phyloP scores from a whole-genome alignment of 2,888 invertebrate species.

The Polymixis flavicincta region DNA sequence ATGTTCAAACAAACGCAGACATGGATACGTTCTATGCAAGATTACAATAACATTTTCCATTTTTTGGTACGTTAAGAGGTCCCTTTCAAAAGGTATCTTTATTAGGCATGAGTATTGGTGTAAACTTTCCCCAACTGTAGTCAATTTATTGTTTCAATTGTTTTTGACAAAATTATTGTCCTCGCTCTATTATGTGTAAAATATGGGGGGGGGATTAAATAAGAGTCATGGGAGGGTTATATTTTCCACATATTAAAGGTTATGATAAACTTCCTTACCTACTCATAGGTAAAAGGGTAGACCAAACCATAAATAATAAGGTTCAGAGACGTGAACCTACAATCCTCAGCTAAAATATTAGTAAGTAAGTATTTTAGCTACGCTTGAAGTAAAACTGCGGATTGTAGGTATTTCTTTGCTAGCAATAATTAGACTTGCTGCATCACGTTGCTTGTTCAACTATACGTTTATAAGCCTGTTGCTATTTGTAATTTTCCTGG shows the following conservation, averaged over 20 bases:
- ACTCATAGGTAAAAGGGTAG: background rate
- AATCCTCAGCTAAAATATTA: too few relatives aligned
- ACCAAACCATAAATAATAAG: slow-evolving; percentile 10
- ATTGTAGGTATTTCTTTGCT: background rate
- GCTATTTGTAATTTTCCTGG: background rate
- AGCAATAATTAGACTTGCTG: background rate
- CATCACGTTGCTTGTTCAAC: background rate
- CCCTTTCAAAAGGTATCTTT: slow-evolving; percentile 57
- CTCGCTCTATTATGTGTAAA: slow-evolving; percentile 37
- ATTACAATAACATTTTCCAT: background rate
- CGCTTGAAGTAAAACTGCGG: too few relatives aligned
- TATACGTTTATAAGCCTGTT: background rate
- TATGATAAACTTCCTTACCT: slow-evolving; percentile 22
- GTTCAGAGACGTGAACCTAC: too few relatives aligned
- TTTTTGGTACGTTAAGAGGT: slow-evolving; percentile 44
- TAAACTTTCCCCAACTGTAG: slow-evolving; percentile 64
- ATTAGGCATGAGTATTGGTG: slow-evolving; percentile 64
- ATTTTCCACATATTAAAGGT: slow-evolving; percentile 46
- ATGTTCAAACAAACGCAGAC: background rate
- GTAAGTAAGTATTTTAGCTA: background rate
- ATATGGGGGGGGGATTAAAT: slow-evolving; percentile 40
- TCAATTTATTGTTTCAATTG: slow-evolving; percentile 70
- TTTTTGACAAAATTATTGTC: slow-evolving; percentile 50
- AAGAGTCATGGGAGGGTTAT: slow-evolving; percentile 24
- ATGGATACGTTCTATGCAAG: background rate